These are phyloP conservation scores for sheep (Ovis aries) DNA, from an alignment of 2,113 vertebrate species.

Conservation along the genomic window DNA sequence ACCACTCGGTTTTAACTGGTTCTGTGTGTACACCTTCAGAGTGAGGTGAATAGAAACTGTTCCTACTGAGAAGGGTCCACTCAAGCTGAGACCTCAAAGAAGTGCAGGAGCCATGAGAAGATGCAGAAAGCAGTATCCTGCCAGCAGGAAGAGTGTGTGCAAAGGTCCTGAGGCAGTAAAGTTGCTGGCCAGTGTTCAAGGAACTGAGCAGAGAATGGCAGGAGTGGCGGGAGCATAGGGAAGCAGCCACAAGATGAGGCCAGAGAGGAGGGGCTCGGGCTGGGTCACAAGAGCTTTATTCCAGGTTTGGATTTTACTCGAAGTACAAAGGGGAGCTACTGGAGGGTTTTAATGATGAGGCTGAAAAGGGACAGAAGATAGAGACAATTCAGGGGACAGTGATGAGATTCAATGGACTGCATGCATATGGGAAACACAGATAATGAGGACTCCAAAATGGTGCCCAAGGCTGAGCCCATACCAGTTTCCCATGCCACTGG, in stretches of 20 bases:
- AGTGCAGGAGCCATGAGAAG: background rate
- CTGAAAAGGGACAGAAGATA: background rate
- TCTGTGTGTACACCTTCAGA: background rate
- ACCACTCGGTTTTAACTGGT: background rate
- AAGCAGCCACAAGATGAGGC: accelerated
- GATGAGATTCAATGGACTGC: background rate
- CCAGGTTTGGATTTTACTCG: background rate
- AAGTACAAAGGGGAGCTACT: background rate
- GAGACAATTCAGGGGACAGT: background rate
- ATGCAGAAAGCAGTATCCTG: background rate
- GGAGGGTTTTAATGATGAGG: background rate
- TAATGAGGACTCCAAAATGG: background rate
- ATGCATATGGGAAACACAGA: background rate
- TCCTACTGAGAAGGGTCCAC: background rate
- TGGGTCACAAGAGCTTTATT: background rate
- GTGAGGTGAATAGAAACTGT: background rate
- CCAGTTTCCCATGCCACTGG: accelerated
- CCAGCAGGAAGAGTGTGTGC: background rate
- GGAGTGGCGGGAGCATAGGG: accelerated
- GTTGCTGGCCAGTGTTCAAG: background rate
- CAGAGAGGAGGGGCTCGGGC: background rate
- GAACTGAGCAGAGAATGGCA: background rate
- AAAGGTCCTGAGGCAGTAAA: background rate
- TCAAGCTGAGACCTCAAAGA: background rate
- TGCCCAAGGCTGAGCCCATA: background rate